phyloP scores from a whole-genome alignment of 2,797 vertebrate species.

The Dendrocincla fuliginosa region DNA sequence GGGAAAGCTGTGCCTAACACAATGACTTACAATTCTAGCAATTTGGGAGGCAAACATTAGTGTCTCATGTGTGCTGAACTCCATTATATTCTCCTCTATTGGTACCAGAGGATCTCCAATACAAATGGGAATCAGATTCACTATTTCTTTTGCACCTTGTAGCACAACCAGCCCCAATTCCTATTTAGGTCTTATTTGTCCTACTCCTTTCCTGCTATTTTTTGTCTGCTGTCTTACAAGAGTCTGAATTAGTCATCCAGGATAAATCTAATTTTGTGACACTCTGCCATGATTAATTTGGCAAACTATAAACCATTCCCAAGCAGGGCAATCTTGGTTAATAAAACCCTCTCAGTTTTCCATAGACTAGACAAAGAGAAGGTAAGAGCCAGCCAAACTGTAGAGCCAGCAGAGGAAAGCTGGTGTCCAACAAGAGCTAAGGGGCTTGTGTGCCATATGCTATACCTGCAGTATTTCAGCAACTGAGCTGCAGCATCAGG shows the following conservation, averaged over 20 bases:
- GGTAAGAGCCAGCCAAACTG: not conserved
- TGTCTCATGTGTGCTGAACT: not conserved
- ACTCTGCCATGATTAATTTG: conserved; percentile 35
- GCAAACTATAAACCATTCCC: not conserved
- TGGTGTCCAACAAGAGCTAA: not conserved
- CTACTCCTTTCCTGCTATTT: not conserved
- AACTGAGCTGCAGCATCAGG: not conserved
- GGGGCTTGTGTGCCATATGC: not conserved
- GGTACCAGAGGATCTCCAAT: not conserved
- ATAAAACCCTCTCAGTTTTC: conserved; percentile 49
- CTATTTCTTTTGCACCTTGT: not conserved
- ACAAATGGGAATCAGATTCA: rapidly evolving
- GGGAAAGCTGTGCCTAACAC: not conserved
- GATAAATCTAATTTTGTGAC: conserved; percentile 25
- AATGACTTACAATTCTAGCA: not conserved
- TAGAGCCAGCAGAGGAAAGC: conserved; percentile 6
- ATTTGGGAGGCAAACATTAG: not conserved
- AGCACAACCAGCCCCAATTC: not conserved
- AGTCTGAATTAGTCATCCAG: conserved; percentile 2
- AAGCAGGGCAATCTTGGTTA: not conserved
- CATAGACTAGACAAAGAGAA: not conserved
- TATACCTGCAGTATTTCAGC: not conserved
- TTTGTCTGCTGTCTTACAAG: not conserved
- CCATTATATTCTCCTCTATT: not conserved
- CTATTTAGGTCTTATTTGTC: not conserved